Conservation (phyloP, 2,113 vertebrate genomes). For the Chaetodon trifascialis region DNA sequence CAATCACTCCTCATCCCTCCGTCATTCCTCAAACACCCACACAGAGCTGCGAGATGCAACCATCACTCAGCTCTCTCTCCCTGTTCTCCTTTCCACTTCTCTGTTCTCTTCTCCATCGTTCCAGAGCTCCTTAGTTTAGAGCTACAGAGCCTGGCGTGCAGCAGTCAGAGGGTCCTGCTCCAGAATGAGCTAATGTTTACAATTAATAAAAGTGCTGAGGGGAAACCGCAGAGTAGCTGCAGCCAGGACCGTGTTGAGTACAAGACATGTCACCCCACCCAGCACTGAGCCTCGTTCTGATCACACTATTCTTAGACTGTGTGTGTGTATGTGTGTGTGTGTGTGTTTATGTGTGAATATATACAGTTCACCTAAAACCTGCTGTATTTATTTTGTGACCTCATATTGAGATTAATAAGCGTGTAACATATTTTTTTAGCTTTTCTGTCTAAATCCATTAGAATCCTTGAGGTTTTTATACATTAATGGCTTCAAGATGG, state of each 20-base stretch:
- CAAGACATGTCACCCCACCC: constrained; percentile 66
- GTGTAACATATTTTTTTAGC: not conserved
- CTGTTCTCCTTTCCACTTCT: not conserved
- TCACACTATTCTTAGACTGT: constrained; percentile 38
- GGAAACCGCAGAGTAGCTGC: constrained; percentile 62
- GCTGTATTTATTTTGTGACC: not conserved
- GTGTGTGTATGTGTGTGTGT: constrained; percentile 5
- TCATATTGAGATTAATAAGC: not conserved
- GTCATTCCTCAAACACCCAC: constrained; percentile 69
- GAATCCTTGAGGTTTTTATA: not conserved
- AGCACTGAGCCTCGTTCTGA: constrained; percentile 32
- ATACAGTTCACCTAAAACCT: not conserved
- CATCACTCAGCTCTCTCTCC: constrained; percentile 6
- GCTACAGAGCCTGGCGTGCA: constrained; percentile 46
- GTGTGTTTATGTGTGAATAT: not conserved
- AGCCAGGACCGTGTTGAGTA: constrained; percentile 52
- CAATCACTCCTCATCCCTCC: constrained; percentile 55
- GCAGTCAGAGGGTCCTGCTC: constrained; percentile 41
- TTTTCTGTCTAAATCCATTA: not conserved
- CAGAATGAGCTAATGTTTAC: constrained; percentile 74
- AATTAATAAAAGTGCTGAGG: constrained; percentile 73
- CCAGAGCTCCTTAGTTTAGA: constrained; percentile 34
- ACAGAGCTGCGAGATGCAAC: constrained; percentile 50
- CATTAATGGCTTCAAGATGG: not conserved
- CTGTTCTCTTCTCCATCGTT: constrained; percentile 8